phyloP scores from a whole-genome alignment of 1,140 invertebrate species.

The Dendrolimus kikuchii region DNA sequence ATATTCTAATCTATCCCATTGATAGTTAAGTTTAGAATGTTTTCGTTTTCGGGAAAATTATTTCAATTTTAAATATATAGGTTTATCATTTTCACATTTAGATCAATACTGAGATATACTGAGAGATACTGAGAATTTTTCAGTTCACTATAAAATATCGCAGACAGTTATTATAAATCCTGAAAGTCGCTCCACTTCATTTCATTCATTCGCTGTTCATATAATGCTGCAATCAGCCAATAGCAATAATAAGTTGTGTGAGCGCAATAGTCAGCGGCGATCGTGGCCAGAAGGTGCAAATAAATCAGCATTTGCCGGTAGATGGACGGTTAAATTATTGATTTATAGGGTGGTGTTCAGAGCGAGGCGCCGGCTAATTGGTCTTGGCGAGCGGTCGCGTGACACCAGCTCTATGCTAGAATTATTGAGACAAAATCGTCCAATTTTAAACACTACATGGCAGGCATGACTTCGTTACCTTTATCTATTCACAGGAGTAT shows the following conservation, averaged over 20 bases:
- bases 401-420: constrained; percentile 31
- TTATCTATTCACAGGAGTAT: constrained; percentile 17
- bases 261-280: constrained; percentile 36
- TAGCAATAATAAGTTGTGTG: constrained; percentile 26
- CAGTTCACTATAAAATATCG: too few relatives aligned
- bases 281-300: constrained; percentile 47
- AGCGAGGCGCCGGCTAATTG: constrained; percentile 58
- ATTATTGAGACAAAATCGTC: constrained; percentile 30
- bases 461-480: constrained; percentile 36
- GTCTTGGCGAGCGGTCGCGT: constrained; percentile 56
- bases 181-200: too few relatives aligned
- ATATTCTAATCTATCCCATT: too few relatives aligned
- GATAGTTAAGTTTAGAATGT: too few relatives aligned
- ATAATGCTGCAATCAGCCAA: constrained; percentile 26
- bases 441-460: constrained; percentile 44
- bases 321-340: constrained; percentile 68
- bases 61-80: too few relatives aligned
- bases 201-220: constrained; percentile 7
- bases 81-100: too few relatives aligned
- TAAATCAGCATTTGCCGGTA: constrained; percentile 67
- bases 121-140: too few relatives aligned
- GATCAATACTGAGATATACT: too few relatives aligned
- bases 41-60: too few relatives aligned
- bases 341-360: constrained; percentile 53
- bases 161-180: too few relatives aligned